Evolutionary conservation across 1,140 invertebrate genomes (phyloP), one percentile per base, ranked within the genome.

Genomic region (Dreissena rostriformis): DNA sequence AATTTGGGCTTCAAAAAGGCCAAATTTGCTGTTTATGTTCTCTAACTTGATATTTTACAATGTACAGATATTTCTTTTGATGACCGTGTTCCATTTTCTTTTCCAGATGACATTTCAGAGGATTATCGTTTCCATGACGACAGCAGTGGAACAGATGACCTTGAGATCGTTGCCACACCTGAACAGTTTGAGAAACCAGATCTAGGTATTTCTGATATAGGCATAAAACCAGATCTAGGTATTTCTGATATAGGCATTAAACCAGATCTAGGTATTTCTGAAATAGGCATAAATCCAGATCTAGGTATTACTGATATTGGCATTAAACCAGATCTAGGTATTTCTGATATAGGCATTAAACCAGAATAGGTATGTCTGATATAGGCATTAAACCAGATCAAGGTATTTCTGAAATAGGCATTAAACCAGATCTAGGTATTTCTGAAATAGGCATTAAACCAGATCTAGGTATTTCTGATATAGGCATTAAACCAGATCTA

Each of bases 91-190:
- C 39, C 22, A 53, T 28, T 68, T 70, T 8, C 29, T 10, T 26
- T 70, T 84, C 7, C 52, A 77, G 71, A 85, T 80, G 76, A 84
- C 53, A 51, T 84, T 67, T 80, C 71, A n/a, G 70, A 61, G 52
- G 79, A 73, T 65, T 72, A 66, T 66, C 22, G 79, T 55, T 71
- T 80, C 67, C 66, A 85, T 24, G 76, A 85, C 24, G 63, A 85
- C 71, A 74, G 77, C 53, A 68, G 53, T 75, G 83, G 29, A 53
- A 86, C 87, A 24, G 85, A 86, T 57, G 85, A 86, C 51, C 70
- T 88, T 24, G 83, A 86, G 22, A 80, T 88, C n/a, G 55, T 66
- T 8, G 75, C 76, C 24, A 29, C 67, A 14, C 29, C 24, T 24
- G 49, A 74, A 8, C 72, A 87, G n/a, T 86, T 81, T 73, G 84